Percentiles rank a stretch among this genome's conserved stretches.
These are phyloP conservation scores for Pecten maximus DNA, from an alignment of 2,888 invertebrate species.

Conservation along the genomic window DNA sequence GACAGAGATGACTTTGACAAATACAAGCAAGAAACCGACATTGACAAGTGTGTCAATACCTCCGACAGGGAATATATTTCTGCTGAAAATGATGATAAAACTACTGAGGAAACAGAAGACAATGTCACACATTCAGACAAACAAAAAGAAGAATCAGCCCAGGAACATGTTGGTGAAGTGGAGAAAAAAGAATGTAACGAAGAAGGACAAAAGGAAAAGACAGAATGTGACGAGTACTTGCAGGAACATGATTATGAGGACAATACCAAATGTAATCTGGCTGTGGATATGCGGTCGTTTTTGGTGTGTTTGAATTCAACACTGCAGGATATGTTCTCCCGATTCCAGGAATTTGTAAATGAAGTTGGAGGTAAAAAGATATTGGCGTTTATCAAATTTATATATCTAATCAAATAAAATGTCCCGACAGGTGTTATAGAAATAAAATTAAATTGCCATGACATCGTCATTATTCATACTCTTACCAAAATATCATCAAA, in stretches of 20 bases:
- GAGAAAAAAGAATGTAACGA: not conserved
- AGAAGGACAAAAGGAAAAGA: not conserved
- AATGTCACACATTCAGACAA: not conserved
- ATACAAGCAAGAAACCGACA: not conserved
- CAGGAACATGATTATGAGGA: not conserved
- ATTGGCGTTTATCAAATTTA: too few relatives aligned
- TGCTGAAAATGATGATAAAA: not conserved
- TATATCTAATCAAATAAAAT: too few relatives aligned
- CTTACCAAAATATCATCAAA: too few relatives aligned
- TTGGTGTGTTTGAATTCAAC: slow-evolving; percentile 35
- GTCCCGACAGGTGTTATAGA: too few relatives aligned
- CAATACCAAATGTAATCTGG: not conserved
- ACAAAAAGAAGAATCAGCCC: not conserved
- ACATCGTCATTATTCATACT: too few relatives aligned
- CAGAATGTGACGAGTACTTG: not conserved
- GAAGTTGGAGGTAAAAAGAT: slow-evolving; percentile 47
- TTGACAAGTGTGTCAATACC: not conserved
- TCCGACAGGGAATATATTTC: not conserved
- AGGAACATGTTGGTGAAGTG: not conserved
- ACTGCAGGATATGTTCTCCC: not conserved
- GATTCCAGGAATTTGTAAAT: slow-evolving; percentile 46
- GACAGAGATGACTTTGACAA: not conserved
- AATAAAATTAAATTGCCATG: too few relatives aligned
- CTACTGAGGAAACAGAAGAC: not conserved
- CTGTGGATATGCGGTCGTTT: not conserved